A percentile compares a stretch with the other conserved stretches of the same genome.
Conservation (phyloP, 2,888 invertebrate species). For the Pomacea canaliculata region DNA sequence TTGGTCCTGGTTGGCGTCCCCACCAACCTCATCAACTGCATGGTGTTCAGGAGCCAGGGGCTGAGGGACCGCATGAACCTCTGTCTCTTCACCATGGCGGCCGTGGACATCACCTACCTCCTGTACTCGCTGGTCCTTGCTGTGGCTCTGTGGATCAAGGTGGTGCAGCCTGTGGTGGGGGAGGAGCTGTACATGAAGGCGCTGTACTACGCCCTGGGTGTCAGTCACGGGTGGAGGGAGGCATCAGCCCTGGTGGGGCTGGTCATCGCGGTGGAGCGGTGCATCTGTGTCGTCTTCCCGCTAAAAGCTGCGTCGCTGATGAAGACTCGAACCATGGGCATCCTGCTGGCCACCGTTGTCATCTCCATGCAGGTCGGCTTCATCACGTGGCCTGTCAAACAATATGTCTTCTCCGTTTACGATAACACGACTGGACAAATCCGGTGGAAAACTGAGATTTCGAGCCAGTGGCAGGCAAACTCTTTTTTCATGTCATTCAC, state of each 20-base stretch:
- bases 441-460: too few species aligned
- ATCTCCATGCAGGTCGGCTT: neutral
- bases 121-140: neutral
- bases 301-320: neutral
- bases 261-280: slow-evolving; percentile 3
- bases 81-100: neutral
- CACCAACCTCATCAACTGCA: neutral
- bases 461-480: too few species aligned
- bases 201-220: neutral
- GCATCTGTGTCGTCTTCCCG: slow-evolving; percentile 7
- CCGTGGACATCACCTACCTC: neutral
- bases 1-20: neutral
- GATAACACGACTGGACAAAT: neutral
- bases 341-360: neutral
- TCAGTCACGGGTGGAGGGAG: neutral
- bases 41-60: neutral
- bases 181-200: neutral
- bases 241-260: neutral
- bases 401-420: neutral
- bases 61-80: slow-evolving; percentile 2
- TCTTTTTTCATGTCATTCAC: too few species aligned
- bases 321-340: neutral
- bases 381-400: neutral
- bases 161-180: slow-evolving; percentile 27
- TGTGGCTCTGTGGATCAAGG: neutral